A percentile compares a stretch with the other conserved stretches of the same genome.
Conservation (phyloP, 2,797 vertebrate genomes). For the Smutsia gigantea region DNA sequence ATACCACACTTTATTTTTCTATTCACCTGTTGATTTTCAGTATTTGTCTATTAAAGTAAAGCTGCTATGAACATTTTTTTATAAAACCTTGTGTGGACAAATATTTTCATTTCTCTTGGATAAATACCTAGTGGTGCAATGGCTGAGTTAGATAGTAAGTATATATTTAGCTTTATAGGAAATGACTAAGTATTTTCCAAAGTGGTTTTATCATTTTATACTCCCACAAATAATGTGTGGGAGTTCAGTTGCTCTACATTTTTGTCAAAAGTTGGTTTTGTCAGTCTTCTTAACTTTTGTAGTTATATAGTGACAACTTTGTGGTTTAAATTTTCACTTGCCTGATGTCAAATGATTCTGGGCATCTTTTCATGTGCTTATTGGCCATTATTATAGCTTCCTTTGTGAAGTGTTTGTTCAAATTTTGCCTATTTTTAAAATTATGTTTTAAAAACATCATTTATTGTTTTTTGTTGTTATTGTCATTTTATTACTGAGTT, state of each 20-base stretch:
- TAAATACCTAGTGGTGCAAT: not conserved
- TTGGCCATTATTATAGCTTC: not conserved
- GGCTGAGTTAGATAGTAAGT: not conserved
- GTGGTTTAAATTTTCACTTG: not conserved
- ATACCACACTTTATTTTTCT: not conserved
- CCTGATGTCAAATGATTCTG: not conserved
- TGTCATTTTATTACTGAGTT: no score
- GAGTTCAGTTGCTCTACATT: not conserved
- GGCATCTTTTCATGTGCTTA: not conserved
- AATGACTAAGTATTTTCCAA: not conserved
- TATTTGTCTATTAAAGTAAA: not conserved
- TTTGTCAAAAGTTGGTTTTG: not conserved
- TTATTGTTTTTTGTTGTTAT: no score
- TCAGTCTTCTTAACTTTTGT: not conserved
- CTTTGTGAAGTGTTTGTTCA: not conserved
- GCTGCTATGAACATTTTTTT: not conserved
- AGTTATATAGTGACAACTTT: not conserved
- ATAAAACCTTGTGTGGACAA: not conserved
- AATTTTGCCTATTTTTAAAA: not conserved
- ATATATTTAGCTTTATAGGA: not conserved
- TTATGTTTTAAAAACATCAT: no score
- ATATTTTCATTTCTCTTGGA: not conserved
- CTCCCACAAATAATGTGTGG: not conserved
- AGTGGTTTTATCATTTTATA: not conserved
- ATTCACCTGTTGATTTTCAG: not conserved